Conservation (phyloP, 37 sponge, comb jelly and placozoan species). For the Dysidea cf. avara region DNA sequence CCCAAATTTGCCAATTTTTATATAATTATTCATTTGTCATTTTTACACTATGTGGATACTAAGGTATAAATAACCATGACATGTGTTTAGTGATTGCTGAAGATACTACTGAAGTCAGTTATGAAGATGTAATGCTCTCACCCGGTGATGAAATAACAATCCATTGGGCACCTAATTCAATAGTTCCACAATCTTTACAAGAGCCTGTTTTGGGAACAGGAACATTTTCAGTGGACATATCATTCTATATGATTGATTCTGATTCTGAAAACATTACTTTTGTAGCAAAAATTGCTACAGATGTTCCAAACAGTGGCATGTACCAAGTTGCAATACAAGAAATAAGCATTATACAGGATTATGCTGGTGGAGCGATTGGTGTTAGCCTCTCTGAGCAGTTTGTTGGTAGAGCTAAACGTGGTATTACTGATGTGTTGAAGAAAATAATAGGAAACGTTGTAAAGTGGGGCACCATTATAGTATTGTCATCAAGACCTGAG, state of each 20-base stretch:
- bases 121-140: constrained; percentile 15
- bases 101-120: constrained; percentile 7
- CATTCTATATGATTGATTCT: background rate
- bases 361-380: too few relatives aligned
- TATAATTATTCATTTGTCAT: too few relatives aligned
- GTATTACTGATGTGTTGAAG: constrained; percentile 11
- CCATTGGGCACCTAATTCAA: constrained; percentile 17
- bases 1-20: too few relatives aligned
- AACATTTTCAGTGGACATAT: constrained; percentile 20
- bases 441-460: background rate
- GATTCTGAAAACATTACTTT: background rate
- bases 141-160: background rate
- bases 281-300: background rate
- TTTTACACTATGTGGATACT: too few relatives aligned
- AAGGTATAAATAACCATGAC: too few relatives aligned
- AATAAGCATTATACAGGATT: too few relatives aligned
- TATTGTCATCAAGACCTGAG: background rate
- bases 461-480: background rate
- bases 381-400: too few relatives aligned
- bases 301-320: constrained; percentile 9
- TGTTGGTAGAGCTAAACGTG: too few relatives aligned
- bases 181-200: constrained; percentile 15
- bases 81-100: constrained; percentile 21
- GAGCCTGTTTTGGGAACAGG: too few relatives aligned
- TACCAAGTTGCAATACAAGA: constrained; percentile 4